These are phyloP conservation scores for Lamellibrachia luymesi DNA, from an alignment of 1,140 invertebrate genomes.

Conservation along the genomic window DNA sequence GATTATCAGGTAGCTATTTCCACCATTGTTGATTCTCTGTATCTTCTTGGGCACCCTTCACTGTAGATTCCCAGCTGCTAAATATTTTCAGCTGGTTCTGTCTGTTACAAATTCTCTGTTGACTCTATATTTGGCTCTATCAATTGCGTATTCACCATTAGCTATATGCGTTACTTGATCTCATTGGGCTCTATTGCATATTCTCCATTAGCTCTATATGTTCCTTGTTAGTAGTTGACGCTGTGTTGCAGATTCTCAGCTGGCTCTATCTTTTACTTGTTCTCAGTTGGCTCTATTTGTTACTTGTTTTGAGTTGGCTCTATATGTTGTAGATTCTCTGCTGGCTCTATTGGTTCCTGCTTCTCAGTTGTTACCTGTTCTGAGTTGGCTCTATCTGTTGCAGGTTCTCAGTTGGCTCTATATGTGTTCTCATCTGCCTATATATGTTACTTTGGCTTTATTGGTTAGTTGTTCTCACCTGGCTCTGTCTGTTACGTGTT, in stretches of 20 bases:
- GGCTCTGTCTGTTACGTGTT: too few species aligned
- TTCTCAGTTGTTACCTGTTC: conserved; percentile 60
- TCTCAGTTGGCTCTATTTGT: not conserved
- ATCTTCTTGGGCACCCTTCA: too few species aligned
- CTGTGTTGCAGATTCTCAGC: too few species aligned
- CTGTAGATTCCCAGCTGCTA: too few species aligned
- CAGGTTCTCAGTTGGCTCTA: too few species aligned
- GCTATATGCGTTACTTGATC: conserved; percentile 58
- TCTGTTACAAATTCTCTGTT: not conserved
- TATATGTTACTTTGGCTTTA: too few species aligned
- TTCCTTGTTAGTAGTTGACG: too few species aligned
- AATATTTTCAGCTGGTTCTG: not conserved
- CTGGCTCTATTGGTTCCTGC: conserved; percentile 48
- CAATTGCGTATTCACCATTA: not conserved
- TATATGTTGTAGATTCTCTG: not conserved
- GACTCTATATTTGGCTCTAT: not conserved
- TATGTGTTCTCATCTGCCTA: too few species aligned
- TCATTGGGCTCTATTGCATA: conserved; percentile 54
- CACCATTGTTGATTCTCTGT: too few species aligned
- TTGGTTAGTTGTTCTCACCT: too few species aligned
- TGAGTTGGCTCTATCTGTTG: conserved; percentile 69
- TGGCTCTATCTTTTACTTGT: too few species aligned
- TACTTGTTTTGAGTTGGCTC: too few species aligned
- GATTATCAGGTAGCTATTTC: not conserved
- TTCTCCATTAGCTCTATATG: conserved; percentile 69